Evolutionary conservation across 2,888 invertebrate genomes (phyloP).

Genomic region (Leptinotarsa juncta): DNA sequence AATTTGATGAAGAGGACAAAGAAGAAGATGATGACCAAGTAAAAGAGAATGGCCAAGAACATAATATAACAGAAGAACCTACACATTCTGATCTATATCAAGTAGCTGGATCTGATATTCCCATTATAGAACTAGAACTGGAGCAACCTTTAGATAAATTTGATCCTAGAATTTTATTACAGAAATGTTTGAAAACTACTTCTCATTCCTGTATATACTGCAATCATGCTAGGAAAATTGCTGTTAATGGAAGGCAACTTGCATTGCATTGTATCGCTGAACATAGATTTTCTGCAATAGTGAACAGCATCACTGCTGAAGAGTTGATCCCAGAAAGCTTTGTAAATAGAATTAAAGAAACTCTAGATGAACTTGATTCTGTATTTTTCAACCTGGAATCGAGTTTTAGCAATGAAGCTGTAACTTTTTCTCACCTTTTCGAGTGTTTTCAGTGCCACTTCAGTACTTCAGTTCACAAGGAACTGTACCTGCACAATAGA

Average conservation of each 20-base stretch:
- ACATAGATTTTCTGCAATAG: conserved; percentile 83
- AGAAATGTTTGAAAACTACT: conserved; percentile 79
- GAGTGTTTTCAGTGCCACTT: conserved; percentile 90
- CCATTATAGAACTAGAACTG: conserved; percentile 77
- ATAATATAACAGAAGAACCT: conserved; percentile 7
- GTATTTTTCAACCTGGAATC: conserved; percentile 81
- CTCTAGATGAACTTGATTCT: conserved; percentile 72
- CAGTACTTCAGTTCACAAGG: conserved; percentile 82
- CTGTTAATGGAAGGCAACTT: conserved; percentile 85
- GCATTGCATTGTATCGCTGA: conserved; percentile 83
- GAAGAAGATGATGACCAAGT: conserved; percentile 60
- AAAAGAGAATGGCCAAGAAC: conserved; percentile 44
- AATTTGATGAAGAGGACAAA: conserved; percentile 63
- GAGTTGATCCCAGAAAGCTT: conserved; percentile 80
- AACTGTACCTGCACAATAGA: conserved; percentile 86
- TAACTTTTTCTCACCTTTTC: conserved; percentile 76
- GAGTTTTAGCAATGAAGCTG: conserved; percentile 70
- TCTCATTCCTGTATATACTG: conserved; percentile 83
- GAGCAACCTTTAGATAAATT: conserved; percentile 82
- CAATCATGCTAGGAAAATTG: conserved; percentile 86
- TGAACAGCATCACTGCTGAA: conserved; percentile 81
- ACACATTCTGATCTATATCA: conserved; percentile 50
- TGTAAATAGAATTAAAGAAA: conserved; percentile 73
- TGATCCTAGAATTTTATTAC: conserved; percentile 77
- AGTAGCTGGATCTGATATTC: conserved; percentile 74